A percentile compares a stretch with the other conserved stretches of the same genome.
Evolutionary conservation across 2,888 invertebrate genomes (phyloP).

Genomic region (Leptopilina drosophilae): DNA sequence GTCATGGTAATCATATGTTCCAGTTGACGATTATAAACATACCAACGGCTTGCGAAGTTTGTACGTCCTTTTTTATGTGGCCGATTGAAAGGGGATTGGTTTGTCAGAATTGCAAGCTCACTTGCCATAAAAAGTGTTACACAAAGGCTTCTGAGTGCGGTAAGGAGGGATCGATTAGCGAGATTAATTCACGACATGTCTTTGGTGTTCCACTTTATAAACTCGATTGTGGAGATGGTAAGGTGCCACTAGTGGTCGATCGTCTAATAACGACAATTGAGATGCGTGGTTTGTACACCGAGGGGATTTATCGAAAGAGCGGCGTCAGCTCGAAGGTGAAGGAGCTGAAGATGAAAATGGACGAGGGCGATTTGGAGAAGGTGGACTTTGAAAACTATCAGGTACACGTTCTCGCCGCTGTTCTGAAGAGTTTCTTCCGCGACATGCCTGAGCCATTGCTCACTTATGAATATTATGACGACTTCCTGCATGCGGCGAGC

Average conservation of each 20-base stretch:
- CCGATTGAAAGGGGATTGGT: slow-evolving; percentile 93
- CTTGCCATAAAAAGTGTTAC: slow-evolving; percentile 96
- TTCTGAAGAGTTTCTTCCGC: slow-evolving; percentile 91
- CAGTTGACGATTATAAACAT: slow-evolving; percentile 94
- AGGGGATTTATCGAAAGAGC: slow-evolving; percentile 95
- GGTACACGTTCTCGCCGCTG: slow-evolving; percentile 93
- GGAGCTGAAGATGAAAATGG: slow-evolving; percentile 86
- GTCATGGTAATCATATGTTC: slow-evolving; percentile 90
- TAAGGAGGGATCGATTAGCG: slow-evolving; percentile 77
- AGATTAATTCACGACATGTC: slow-evolving; percentile 81
- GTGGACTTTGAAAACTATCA: slow-evolving; percentile 86
- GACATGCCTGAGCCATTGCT: slow-evolving; percentile 96
- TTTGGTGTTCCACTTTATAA: slow-evolving; percentile 90
- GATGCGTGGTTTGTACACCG: slow-evolving; percentile 93
- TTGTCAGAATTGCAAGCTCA: slow-evolving; percentile 89
- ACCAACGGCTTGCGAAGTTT: slow-evolving; percentile 96
- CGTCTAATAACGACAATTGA: slow-evolving; percentile 93
- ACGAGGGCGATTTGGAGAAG: slow-evolving; percentile 85
- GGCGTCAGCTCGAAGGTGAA: slow-evolving; percentile 91
- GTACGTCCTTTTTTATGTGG: slow-evolving; percentile 96
- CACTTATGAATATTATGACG: slow-evolving; percentile 95
- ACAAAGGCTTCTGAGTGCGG: slow-evolving; percentile 83
- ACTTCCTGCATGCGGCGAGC: slow-evolving; percentile 93
- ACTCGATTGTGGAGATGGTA: slow-evolving; percentile 85
- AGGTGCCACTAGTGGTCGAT: slow-evolving; percentile 93